Evolutionary conservation across 2,113 vertebrate genomes (phyloP).

Genomic region (Alouatta palliata): DNA sequence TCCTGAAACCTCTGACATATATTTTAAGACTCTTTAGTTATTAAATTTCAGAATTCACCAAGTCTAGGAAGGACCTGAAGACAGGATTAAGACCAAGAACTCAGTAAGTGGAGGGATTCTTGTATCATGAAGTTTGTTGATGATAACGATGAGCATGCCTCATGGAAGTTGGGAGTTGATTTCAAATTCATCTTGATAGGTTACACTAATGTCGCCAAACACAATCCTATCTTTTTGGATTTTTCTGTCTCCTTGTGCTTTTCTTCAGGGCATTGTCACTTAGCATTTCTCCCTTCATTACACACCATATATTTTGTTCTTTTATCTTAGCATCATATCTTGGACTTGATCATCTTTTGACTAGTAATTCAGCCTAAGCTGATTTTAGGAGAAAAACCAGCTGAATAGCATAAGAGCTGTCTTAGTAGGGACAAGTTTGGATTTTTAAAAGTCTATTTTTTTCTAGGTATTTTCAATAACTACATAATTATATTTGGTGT

Average conservation of each 20-base stretch:
- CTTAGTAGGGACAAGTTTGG: constrained; percentile 16
- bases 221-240: background rate
- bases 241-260: constrained; percentile 1
- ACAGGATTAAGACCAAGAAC: constrained; percentile 7
- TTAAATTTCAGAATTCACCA: background rate
- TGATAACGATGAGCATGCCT: background rate
- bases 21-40: constrained; percentile 12
- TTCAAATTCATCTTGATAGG: constrained; percentile 27
- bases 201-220: background rate
- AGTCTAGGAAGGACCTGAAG: background rate
- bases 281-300: constrained; percentile 47
- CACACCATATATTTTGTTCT: background rate
- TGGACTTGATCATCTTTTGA: constrained; percentile 10
- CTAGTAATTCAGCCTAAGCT: background rate
- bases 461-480: constrained; percentile 35
- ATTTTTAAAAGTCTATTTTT: background rate
- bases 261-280: constrained; percentile 40
- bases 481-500: background rate
- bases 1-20: background rate
- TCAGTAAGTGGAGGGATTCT: background rate
- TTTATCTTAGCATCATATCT: constrained; percentile 38
- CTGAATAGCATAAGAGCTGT: background rate
- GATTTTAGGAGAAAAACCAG: constrained; percentile 1
- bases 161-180: background rate
- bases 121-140: background rate